Evolutionary conservation across 2,113 vertebrate genomes (phyloP), one percentile per base, ranked within the genome.

Genomic region (Lycaon pictus): DNA sequence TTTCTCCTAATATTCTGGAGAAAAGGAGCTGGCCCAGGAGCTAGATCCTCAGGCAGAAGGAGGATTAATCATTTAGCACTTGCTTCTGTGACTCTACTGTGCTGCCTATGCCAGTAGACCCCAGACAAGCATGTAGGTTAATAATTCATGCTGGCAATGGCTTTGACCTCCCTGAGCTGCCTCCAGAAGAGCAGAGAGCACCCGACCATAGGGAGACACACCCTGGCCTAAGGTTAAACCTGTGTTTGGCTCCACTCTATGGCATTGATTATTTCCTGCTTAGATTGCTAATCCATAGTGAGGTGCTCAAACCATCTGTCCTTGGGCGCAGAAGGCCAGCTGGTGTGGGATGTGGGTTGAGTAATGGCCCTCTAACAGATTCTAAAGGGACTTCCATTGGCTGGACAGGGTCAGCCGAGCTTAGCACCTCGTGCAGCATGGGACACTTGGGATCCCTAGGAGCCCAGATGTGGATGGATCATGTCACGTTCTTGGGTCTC

Each of bases 41-140:
- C 62, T 0, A 27, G 37, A 67, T 17, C 37, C 35, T 88, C 20
- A 2, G 29, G 11, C 35, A 82, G 27, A 53, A 55, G 32, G 86
- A 81, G 15, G 37, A 69, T 12, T 15, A 74, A 96, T 96, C 67
- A 37, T 85, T 96, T 63, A 95, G 80, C 69, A 12, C 60, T 32
- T 95, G 79, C 84, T 4, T 5, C 83, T 77, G 4, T 76, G 74
- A 56, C 67, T 96, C 9, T 7, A 19, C 91, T 72, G 20, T 60
- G 37, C 37, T 53, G 27, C 32, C 13, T 65, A 19, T 16, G 81
- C 90, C 27, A n/a, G 16, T 55, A n/a, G 77, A 43, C 23, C 48
- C 60, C 51, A 58, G 23, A 84, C n/a, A 48, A 19, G 35, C 48
- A 37, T 86, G 53, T 35, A 56, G 82, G 71, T 96, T 58, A 89